Evolutionary conservation across 2,797 vertebrate species (phyloP).

Genomic region (Cyprinodon diabolis): DNA sequence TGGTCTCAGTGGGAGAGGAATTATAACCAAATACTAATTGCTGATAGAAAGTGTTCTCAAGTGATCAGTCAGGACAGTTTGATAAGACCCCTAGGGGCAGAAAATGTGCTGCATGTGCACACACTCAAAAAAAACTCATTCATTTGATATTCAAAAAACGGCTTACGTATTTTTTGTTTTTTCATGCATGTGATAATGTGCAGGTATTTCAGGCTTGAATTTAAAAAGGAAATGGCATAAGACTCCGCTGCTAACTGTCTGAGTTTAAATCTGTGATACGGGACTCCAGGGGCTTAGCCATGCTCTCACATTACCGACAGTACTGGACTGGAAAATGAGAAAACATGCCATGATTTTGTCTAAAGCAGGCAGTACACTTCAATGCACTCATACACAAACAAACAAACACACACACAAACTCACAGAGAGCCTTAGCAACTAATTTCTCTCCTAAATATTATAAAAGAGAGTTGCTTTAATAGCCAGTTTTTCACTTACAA

Average conservation of each 20-base stretch:
- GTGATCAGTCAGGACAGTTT: constrained; percentile 56
- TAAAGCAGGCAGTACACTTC: constrained; percentile 46
- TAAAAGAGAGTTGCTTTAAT: constrained; percentile 18
- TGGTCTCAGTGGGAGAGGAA: constrained; percentile 61
- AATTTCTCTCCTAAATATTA: constrained; percentile 33
- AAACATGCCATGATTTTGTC: constrained; percentile 70
- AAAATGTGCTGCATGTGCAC: constrained; percentile 18
- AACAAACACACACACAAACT: constrained; percentile 14
- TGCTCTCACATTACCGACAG: constrained; percentile 79
- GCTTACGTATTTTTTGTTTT: constrained; percentile 23
- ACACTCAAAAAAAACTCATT: constrained; percentile 22
- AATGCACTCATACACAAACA: constrained; percentile 22
- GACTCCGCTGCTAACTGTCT: constrained; percentile 42
- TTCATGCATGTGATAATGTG: constrained; percentile 18
- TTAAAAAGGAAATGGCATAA: constrained; percentile 17
- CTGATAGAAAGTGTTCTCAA: constrained; percentile 63
- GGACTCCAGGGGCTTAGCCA: constrained; percentile 73
- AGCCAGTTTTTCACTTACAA: constrained; percentile 32
- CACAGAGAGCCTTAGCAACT: constrained; percentile 9
- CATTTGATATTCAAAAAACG: constrained; percentile 32
- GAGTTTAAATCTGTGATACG: constrained; percentile 71
- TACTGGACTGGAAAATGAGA: constrained; percentile 85
- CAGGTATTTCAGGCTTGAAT: constrained; percentile 16
- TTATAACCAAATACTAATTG: constrained; percentile 73
- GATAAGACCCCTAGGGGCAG: constrained; percentile 53